These are phyloP conservation scores for Anagyrus pseudococci DNA, from an alignment of 2,888 invertebrate species.

Conservation along the genomic window DNA sequence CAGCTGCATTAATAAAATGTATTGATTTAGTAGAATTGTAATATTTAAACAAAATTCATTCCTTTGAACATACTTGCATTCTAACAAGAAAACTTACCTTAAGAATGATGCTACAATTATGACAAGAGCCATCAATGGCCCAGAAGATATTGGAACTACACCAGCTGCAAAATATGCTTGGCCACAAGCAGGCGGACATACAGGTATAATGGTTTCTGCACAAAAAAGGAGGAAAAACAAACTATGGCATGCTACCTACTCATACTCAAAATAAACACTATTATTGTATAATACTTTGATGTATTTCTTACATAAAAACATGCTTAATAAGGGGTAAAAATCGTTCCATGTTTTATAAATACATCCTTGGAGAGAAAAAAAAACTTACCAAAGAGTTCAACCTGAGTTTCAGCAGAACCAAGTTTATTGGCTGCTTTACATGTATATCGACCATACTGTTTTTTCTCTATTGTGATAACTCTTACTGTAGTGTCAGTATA, in stretches of 20 bases:
- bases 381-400: slow-evolving; percentile 81
- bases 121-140: slow-evolving; percentile 60
- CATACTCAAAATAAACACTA: slow-evolving; percentile 22
- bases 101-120: slow-evolving; percentile 64
- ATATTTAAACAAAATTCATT: background rate
- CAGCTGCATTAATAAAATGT: background rate
- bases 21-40: background rate
- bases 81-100: slow-evolving; percentile 51
- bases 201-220: slow-evolving; percentile 88
- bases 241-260: slow-evolving; percentile 57
- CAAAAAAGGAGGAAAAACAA: slow-evolving; percentile 54
- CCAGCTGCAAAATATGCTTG: slow-evolving; percentile 70
- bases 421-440: slow-evolving; percentile 91
- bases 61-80: background rate
- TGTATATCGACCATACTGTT: slow-evolving; percentile 84
- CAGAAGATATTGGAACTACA: slow-evolving; percentile 64
- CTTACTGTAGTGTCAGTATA: slow-evolving; percentile 89
- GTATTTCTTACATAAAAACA: slow-evolving; percentile 12
- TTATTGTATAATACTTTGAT: background rate
- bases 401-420: slow-evolving; percentile 79
- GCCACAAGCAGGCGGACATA: slow-evolving; percentile 92
- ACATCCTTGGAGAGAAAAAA: background rate
- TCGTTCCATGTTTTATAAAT: background rate
- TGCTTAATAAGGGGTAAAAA: slow-evolving; percentile 14
- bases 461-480: slow-evolving; percentile 89